phyloP scores from a whole-genome alignment of 2,113 vertebrate genomes.

The Beaufortia kweichowensis region DNA sequence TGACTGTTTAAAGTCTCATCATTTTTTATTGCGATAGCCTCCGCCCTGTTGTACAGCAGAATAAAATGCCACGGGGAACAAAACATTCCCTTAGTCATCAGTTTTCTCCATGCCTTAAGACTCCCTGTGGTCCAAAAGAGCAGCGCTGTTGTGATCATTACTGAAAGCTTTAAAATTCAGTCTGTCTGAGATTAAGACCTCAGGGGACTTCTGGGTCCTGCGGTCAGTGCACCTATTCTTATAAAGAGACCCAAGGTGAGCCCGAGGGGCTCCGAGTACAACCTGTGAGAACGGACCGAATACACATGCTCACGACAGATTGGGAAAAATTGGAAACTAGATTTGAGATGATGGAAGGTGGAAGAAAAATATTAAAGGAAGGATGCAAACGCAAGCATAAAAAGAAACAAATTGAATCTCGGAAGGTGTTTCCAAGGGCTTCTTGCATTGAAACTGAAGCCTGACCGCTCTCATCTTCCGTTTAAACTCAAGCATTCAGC shows the following conservation, averaged over 20 bases:
- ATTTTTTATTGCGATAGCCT: neutral
- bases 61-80: neutral
- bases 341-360: constrained; percentile 21
- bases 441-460: constrained; percentile 26
- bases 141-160: constrained; percentile 42
- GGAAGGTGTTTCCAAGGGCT: constrained; percentile 1
- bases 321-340: neutral
- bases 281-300: neutral
- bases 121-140: constrained; percentile 2
- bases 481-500: constrained; percentile 31
- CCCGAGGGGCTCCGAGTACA: constrained; percentile 13
- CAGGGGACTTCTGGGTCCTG: neutral
- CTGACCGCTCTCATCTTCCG: constrained; percentile 35
- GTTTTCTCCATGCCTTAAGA: neutral
- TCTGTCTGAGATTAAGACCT: neutral
- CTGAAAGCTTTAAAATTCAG: constrained; percentile 9
- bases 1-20: neutral
- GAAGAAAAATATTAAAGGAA: constrained; percentile 16
- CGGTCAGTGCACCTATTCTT: constrained; percentile 34
- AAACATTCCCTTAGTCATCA: constrained; percentile 14
- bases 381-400: neutral
- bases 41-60: neutral
- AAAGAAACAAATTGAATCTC: constrained; percentile 17
- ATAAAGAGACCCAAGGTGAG: constrained; percentile 20
- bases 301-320: neutral